Evolutionary conservation across 2,797 vertebrate genomes (phyloP).

Genomic region (Rousettus madagascariensis): DNA sequence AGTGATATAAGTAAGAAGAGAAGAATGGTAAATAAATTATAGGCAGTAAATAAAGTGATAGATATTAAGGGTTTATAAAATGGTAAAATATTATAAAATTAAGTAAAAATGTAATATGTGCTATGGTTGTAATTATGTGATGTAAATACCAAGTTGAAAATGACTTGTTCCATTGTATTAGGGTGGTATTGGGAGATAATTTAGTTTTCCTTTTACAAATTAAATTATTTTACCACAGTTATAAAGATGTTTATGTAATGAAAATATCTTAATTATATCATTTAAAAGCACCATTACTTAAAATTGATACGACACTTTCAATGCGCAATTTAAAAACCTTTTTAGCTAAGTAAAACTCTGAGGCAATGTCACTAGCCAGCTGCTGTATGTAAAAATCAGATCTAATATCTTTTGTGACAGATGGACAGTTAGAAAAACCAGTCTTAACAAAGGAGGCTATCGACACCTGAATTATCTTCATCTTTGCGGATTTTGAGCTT

Average conservation of each 20-base stretch:
- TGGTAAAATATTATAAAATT: neutral
- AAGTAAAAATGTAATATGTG: neutral
- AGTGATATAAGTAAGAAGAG: neutral
- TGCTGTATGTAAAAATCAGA: neutral
- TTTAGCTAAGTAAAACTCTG: neutral
- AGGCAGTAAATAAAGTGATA: neutral
- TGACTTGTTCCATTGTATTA: neutral
- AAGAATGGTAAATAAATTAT: conserved; percentile 7
- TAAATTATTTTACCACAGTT: neutral
- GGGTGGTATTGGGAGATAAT: neutral
- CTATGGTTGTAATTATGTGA: neutral
- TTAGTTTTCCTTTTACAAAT: conserved; percentile 14
- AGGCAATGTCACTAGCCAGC: neutral
- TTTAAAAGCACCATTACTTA: conserved; percentile 27
- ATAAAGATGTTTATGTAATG: neutral
- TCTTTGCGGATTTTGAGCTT: conserved; percentile 99
- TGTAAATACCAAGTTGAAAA: neutral
- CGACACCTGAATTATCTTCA: conserved; percentile 97
- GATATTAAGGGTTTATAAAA: neutral
- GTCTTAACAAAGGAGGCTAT: conserved; percentile 29
- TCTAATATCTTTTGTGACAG: neutral
- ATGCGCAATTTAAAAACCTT: neutral
- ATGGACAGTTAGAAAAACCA: conserved; percentile 11
- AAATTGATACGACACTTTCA: neutral
- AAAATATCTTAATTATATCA: conserved; percentile 15